phyloP scores from a whole-genome alignment of 2,888 invertebrate genomes.

The Agrypnus murinus region DNA sequence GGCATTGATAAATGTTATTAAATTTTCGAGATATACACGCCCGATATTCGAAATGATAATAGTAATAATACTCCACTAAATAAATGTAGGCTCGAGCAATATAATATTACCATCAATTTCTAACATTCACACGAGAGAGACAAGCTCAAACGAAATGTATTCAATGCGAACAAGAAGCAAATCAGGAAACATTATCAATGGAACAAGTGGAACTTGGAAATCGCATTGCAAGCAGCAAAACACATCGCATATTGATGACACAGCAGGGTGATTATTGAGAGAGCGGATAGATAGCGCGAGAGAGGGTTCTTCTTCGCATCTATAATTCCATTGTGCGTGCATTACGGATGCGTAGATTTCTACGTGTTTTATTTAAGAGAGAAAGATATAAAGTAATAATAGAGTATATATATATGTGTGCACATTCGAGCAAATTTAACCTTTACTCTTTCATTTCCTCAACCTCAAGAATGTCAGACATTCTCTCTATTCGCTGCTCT shows the following conservation, averaged over 20 bases:
- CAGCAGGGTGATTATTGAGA: constrained; percentile 27
- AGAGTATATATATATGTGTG: too few relatives aligned
- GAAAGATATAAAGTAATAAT: too few relatives aligned
- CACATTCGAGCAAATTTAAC: too few relatives aligned
- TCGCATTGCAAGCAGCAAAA: constrained; percentile 12
- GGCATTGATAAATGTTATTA: background rate
- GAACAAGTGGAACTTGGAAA: constrained; percentile 33
- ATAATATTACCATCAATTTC: constrained; percentile 9
- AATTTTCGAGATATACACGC: background rate
- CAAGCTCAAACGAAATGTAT: background rate
- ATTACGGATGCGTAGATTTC: constrained; percentile 24
- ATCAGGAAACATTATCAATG: constrained; percentile 31
- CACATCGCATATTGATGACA: constrained; percentile 32
- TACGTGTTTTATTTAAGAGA: background rate
- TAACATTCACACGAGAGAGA: background rate
- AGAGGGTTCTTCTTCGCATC: constrained; percentile 15
- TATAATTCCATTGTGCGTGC: constrained; percentile 23
- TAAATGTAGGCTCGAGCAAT: background rate
- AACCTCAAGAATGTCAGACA: background rate
- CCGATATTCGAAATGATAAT: background rate
- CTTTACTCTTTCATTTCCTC: too few relatives aligned
- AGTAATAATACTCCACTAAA: background rate
- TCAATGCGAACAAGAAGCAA: constrained; percentile 28
- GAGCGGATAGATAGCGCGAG: constrained; percentile 17
- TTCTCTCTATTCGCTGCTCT: background rate